phyloP scores from a whole-genome alignment of 2,888 invertebrate species.

The Thereva nobilitata region DNA sequence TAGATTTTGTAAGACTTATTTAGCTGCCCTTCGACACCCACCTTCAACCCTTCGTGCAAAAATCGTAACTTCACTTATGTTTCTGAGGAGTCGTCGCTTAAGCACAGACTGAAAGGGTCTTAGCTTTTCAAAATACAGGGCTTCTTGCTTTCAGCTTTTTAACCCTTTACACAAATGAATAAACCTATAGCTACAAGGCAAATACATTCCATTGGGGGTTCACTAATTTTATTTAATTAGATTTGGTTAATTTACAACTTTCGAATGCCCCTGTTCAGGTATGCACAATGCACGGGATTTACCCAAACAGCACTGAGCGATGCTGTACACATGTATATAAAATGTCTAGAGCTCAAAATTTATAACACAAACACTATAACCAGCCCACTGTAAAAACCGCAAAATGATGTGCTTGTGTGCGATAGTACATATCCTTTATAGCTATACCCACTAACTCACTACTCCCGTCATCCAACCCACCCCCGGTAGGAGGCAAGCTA shows the following conservation, averaged over 20 bases:
- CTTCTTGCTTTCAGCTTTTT: constrained; percentile 1
- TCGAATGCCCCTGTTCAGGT: constrained; percentile 23
- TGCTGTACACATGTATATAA: constrained; percentile 20
- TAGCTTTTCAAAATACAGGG: neutral
- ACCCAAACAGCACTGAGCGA: constrained; percentile 24
- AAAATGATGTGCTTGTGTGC: too few species aligned
- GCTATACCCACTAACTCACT: too few species aligned
- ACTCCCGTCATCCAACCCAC: too few species aligned
- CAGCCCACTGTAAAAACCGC: too few species aligned
- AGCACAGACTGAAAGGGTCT: too few species aligned
- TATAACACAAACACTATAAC: constrained; percentile 17
- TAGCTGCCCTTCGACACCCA: neutral
- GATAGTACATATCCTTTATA: too few species aligned
- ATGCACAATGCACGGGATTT: constrained; percentile 25
- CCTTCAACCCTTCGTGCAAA: too few species aligned
- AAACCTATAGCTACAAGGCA: neutral
- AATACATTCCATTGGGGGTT: constrained; percentile 11
- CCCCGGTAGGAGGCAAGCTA: neutral
- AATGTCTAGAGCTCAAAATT: neutral
- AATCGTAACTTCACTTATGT: too few species aligned
- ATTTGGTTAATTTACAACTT: constrained; percentile 37
- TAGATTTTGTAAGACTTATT: constrained; percentile 19
- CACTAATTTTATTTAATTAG: constrained; percentile 36
- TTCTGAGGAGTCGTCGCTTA: too few species aligned
- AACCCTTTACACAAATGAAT: constrained; percentile 15